Conservation (phyloP, 2,113 vertebrate species). For the Lontra canadensis region DNA sequence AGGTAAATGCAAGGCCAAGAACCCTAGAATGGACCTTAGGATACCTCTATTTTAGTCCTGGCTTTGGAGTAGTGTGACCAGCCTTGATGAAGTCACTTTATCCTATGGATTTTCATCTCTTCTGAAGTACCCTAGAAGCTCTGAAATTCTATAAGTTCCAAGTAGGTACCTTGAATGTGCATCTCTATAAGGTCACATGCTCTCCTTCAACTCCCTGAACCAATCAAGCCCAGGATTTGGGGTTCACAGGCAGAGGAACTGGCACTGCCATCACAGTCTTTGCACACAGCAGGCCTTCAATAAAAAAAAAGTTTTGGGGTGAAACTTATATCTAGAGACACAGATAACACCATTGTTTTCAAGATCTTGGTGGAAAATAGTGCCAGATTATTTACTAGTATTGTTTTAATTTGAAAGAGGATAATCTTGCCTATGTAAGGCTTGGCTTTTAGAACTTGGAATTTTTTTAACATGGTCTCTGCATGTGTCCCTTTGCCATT, state of each 20-base stretch:
- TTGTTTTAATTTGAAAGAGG: conserved; percentile 42
- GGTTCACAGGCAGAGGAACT: neutral
- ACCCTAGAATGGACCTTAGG: neutral
- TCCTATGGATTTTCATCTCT: neutral
- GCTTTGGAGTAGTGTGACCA: neutral
- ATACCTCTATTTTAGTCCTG: neutral
- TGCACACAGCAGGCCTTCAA: neutral
- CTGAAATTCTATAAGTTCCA: neutral
- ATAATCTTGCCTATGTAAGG: neutral
- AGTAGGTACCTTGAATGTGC: neutral
- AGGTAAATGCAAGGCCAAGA: neutral
- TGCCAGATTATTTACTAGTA: conserved; percentile 14
- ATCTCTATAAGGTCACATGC: neutral
- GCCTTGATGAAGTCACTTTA: neutral
- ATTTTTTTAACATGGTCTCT: neutral
- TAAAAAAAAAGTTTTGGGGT: neutral
- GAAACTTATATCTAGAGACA: conserved; percentile 2
- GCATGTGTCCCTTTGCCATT: neutral
- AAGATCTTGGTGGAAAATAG: neutral
- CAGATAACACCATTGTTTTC: conserved; percentile 24
- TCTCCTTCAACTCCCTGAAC: neutral
- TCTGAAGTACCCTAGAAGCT: neutral
- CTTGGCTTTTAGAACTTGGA: conserved; percentile 48
- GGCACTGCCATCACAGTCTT: neutral
- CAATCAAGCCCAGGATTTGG: neutral